phyloP scores from a whole-genome alignment of 2,113 vertebrate species.

The Paramisgurnus dabryanus region DNA sequence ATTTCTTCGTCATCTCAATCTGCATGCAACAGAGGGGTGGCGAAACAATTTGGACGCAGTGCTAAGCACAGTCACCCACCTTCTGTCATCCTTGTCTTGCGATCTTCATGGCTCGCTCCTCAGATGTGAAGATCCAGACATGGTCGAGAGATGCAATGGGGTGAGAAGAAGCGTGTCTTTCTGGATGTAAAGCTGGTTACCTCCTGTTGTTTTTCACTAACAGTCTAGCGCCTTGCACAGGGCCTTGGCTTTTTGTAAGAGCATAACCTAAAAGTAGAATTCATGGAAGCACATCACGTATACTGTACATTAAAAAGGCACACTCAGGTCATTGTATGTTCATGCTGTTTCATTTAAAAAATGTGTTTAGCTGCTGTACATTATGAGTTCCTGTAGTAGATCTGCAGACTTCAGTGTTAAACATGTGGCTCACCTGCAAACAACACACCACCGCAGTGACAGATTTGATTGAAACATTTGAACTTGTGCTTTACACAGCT shows the following conservation, averaged over 20 bases:
- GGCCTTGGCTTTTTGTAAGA: background rate
- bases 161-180: background rate
- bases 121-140: conserved; percentile 4
- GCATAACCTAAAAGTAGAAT: conserved; percentile 16
- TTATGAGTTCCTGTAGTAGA: too few species aligned
- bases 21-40: conserved; percentile 19
- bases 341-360: too few species aligned
- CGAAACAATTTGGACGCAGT: conserved; percentile 41
- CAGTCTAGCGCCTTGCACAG: background rate
- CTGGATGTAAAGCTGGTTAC: conserved; percentile 17
- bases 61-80: conserved; percentile 42
- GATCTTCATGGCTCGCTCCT: background rate
- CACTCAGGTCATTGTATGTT: too few species aligned
- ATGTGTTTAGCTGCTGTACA: too few species aligned
- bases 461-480: conserved; percentile 7
- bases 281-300: background rate
- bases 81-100: conserved; percentile 37
- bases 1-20: conserved; percentile 35
- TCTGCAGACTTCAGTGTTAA: background rate
- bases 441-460: background rate
- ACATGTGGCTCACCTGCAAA: background rate
- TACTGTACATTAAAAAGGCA: too few species aligned
- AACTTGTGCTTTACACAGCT: conserved; percentile 7
- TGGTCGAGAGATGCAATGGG: conserved; percentile 1
- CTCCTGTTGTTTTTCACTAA: conserved; percentile 34